phyloP scores from a whole-genome alignment of 92 coral and sea anemone genomes.

The Palythoa grandiflora region DNA sequence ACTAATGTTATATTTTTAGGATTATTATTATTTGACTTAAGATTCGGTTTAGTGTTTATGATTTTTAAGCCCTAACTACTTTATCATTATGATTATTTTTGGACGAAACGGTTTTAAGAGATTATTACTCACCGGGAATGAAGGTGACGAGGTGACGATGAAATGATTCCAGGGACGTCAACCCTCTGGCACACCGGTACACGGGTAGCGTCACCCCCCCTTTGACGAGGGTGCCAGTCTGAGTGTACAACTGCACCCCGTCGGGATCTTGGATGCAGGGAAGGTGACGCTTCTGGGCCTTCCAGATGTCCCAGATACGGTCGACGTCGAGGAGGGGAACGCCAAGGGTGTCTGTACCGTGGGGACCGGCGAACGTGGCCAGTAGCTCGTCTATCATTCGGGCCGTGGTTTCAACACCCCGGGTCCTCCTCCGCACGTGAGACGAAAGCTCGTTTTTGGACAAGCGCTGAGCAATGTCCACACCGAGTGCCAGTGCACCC shows the following conservation, averaged over 20 bases:
- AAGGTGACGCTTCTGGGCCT: constrained; percentile 57
- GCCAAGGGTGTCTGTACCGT: constrained; percentile 55
- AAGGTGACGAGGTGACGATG: constrained; percentile 62
- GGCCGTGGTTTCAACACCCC: constrained; percentile 60
- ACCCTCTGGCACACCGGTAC: constrained; percentile 69
- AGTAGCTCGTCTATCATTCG: constrained; percentile 46
- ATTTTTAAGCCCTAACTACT: too few species aligned
- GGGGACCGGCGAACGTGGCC: constrained; percentile 58
- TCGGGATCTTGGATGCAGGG: too few species aligned
- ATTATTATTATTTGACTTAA: background rate
- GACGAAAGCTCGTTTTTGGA: constrained; percentile 60
- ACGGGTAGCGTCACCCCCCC: constrained; percentile 51
- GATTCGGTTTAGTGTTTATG: background rate
- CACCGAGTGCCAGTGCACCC: constrained; percentile 20
- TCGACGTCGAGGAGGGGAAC: constrained; percentile 37
- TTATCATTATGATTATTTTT: too few species aligned
- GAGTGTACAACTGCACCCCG: constrained; percentile 65
- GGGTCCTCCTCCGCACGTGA: constrained; percentile 59
- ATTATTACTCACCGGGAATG: constrained; percentile 46
- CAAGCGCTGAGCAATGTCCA: constrained; percentile 35
- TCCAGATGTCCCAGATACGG: constrained; percentile 66
- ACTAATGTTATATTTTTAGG: background rate
- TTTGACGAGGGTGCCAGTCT: constrained; percentile 60
- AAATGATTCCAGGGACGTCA: constrained; percentile 75
- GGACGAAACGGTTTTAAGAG: too few species aligned